Percentiles rank a stretch among this genome's conserved stretches.
phyloP scores from a whole-genome alignment of 2,797 vertebrate genomes.

The Betta splendens region DNA sequence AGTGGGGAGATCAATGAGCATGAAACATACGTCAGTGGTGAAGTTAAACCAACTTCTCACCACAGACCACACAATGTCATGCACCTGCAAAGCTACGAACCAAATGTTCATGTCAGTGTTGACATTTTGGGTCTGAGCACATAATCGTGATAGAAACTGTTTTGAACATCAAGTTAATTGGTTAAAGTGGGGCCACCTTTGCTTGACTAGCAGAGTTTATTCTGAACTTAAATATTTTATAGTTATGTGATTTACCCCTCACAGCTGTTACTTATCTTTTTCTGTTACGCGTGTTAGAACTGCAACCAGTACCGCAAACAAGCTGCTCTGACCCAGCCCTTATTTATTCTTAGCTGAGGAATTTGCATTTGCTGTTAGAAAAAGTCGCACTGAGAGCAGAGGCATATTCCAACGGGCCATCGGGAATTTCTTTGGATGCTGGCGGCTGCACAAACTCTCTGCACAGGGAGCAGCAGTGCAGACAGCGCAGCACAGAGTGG shows the following conservation, averaged over 20 bases:
- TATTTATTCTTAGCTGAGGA: conserved; percentile 40
- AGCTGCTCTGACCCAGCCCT: not conserved
- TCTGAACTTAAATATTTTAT: not conserved
- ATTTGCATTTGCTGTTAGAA: conserved; percentile 22
- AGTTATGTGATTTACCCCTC: not conserved
- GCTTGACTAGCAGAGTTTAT: too few relatives aligned
- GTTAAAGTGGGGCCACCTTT: too few relatives aligned
- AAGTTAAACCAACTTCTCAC: not conserved
- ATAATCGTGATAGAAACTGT: too few relatives aligned
- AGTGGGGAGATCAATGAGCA: not conserved
- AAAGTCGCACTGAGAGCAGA: not conserved
- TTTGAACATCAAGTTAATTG: too few relatives aligned
- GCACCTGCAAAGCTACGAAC: not conserved
- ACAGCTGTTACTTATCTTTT: not conserved
- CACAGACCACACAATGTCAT: not conserved
- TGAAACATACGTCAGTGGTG: not conserved
- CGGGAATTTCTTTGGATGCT: not conserved
- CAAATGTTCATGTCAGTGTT: too few relatives aligned
- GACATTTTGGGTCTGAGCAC: too few relatives aligned
- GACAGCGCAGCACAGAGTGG: not conserved
- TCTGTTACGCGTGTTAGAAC: conserved; percentile 13
- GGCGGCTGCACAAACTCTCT: not conserved
- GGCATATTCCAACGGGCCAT: not conserved
- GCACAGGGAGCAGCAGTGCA: not conserved
- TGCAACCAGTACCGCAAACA: conserved; percentile 5